Base-by-base conservation (phyloP, 2,888 invertebrate species). In the Hesperia comma region DNA sequence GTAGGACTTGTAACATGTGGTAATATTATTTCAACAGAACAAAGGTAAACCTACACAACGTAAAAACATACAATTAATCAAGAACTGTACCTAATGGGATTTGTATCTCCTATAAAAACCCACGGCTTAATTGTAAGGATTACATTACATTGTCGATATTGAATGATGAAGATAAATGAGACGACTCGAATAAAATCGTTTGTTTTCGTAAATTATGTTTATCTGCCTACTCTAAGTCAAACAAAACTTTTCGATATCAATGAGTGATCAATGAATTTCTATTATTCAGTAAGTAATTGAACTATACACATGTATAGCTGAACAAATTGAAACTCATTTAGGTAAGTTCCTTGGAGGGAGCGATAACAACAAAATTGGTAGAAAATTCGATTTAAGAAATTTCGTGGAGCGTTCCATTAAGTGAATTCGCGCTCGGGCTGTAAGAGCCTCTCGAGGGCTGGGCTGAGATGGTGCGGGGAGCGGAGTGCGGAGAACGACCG, bases 301-400 rank as follows among this genome's bases (percentile, higher is more conserved):
- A 19, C 19, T 3, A 49, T 49, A 19, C 19, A 12, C 19, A 19
- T 2, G 19, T 8, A 46, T 17, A 49, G 19, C 49, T 12, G 49
- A 49, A 19, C 5, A 49, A 49, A 49, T 19, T 49, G 49, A 17
- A 4, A 15, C 10, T 49, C 53, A 17, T 33, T 17, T 61, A 40
- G 8, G 15, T 43, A 40, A 58, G 40, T 43, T 43, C 62, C 32
- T 37, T 63, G 40, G 51, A 58, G 7, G 14, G n/a, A 15, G 26
- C 57, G 51, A 32, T 54, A 54, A 56, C 37, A 56, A 61, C 32
- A 26, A 55, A 66, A 40, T 49, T 49, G 60, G 56, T 64, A 51
- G 37, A 60, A 75, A 74, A 78, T 77, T 76, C 73, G 79, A 82
- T 86, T 85, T 81, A 72, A 71, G 76, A 75, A 77, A 75, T 78